A percentile compares a stretch with the other conserved stretches of the same genome.
phyloP scores from a whole-genome alignment of 2,113 vertebrate genomes.

The Paradisaea rubra region DNA sequence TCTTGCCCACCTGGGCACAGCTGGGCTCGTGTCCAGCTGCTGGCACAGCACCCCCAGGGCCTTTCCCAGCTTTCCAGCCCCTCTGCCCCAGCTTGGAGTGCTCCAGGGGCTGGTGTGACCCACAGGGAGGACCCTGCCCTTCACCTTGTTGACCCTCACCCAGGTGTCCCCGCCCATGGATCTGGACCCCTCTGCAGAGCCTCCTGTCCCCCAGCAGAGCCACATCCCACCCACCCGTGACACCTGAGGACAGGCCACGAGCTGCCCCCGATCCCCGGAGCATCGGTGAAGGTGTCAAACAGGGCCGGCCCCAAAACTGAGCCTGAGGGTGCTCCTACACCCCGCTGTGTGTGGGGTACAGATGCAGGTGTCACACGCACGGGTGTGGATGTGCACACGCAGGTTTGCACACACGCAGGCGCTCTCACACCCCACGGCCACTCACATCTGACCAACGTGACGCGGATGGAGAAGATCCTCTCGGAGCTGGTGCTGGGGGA shows the following conservation, averaged over 20 bases:
- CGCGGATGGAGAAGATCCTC: fast-evolving
- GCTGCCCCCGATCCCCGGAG: neutral
- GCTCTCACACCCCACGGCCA: neutral
- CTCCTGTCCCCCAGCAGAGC: neutral
- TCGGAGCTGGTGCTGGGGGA: neutral
- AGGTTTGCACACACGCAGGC: neutral
- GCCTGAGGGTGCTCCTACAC: neutral
- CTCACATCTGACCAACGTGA: neutral
- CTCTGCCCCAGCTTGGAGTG: neutral
- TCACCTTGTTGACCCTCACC: neutral
- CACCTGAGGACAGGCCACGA: neutral
- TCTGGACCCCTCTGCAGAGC: neutral
- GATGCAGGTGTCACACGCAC: neutral
- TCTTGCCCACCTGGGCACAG: neutral
- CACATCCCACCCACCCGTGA: neutral
- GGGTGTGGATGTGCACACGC: neutral
- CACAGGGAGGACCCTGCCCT: neutral
- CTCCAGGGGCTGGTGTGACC: neutral
- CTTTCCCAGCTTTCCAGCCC: neutral
- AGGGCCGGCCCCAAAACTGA: neutral
- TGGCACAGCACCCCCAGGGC: neutral
- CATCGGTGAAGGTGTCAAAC: neutral
- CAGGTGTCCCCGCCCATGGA: neutral
- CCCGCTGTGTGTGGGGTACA: neutral
- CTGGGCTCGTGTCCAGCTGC: neutral